phyloP scores from a whole-genome alignment of 2,113 vertebrate genomes.

The Anolis sagrei region DNA sequence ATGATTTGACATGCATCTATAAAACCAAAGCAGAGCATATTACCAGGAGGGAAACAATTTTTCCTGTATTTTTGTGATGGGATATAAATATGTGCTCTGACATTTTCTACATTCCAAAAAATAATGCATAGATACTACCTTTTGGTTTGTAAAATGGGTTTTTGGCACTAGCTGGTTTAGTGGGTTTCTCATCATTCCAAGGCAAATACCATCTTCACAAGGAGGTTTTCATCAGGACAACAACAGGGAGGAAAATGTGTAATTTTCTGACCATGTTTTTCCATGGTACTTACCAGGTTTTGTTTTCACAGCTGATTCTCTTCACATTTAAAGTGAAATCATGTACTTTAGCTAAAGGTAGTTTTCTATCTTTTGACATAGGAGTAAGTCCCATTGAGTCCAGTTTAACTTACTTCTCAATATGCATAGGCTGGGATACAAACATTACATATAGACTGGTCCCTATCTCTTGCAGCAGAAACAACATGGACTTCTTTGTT shows the following conservation, averaged over 20 bases:
- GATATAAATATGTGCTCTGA: conserved; percentile 36
- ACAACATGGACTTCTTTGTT: background rate
- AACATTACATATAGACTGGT: background rate
- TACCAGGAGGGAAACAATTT: conserved; percentile 34
- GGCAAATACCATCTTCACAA: background rate
- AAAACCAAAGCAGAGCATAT: conserved; percentile 55
- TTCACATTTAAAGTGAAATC: background rate
- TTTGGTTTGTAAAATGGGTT: conserved; percentile 6
- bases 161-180: background rate
- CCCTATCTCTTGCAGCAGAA: background rate
- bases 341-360: background rate
- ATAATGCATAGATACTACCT: conserved; percentile 1
- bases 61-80: conserved; percentile 45
- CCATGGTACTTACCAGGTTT: background rate
- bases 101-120: conserved; percentile 49
- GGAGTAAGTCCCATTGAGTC: no score
- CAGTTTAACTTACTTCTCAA: no score
- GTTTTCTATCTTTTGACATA: background rate
- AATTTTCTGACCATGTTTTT: background rate
- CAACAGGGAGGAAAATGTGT: background rate
- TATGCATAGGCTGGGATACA: no score
- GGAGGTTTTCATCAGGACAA: background rate
- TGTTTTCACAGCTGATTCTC: background rate
- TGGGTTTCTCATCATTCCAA: background rate
- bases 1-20: conserved; percentile 49